Percentiles rank a stretch among this genome's conserved stretches.
phyloP scores from a whole-genome alignment of 2,797 vertebrate species.

The Anguilla anguilla region DNA sequence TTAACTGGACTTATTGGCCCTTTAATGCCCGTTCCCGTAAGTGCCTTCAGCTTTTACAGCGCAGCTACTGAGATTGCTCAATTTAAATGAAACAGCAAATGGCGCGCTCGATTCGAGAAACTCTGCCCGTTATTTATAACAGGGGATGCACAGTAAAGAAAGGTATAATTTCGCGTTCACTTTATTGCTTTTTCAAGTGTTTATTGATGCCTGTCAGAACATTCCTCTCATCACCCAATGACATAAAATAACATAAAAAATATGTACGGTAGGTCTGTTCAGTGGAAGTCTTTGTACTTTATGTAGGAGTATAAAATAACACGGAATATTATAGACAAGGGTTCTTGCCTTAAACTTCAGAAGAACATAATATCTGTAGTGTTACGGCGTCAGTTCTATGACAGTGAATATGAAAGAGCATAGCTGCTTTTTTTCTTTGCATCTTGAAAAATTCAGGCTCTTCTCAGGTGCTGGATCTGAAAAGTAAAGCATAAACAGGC shows the following conservation, averaged over 20 bases:
- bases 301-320: slow-evolving; percentile 4
- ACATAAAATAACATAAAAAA: slow-evolving; percentile 10
- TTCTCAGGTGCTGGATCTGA: slow-evolving; percentile 25
- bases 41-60: neutral
- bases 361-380: slow-evolving; percentile 27
- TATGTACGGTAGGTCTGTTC: neutral
- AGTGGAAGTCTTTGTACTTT: slow-evolving; percentile 21
- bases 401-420: slow-evolving; percentile 24
- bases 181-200: neutral
- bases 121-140: neutral
- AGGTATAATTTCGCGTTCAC: neutral
- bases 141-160: neutral
- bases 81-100: slow-evolving; percentile 7
- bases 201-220: neutral
- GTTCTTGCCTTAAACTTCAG: slow-evolving; percentile 24
- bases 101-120: neutral
- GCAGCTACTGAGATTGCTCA: neutral
- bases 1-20: slow-evolving; percentile 15
- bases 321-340: slow-evolving; percentile 16
- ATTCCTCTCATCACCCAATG: slow-evolving; percentile 11
- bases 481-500: neutral
- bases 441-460: slow-evolving; percentile 35
- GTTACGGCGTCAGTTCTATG: slow-evolving; percentile 25
- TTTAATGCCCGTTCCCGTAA: neutral
- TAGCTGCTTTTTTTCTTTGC: slow-evolving; percentile 31